Base-by-base conservation (phyloP, 2,888 invertebrate species). In the Sclerodermus sp. region DNA sequence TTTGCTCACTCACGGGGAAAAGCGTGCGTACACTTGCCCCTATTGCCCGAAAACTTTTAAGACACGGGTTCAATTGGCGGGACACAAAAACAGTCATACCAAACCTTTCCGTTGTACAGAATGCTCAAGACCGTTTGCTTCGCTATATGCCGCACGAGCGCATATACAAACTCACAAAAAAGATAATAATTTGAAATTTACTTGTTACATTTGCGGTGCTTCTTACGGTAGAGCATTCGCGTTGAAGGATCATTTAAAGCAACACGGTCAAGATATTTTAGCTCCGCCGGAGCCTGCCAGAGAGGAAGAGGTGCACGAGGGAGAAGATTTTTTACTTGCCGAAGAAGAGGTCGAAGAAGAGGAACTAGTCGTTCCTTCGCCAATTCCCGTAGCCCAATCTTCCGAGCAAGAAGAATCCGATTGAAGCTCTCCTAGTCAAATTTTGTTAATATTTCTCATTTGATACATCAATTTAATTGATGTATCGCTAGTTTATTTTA, bases 11-110 rank as follows among this genome's bases (percentile, higher is more conserved):
- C 91, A 91, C 66, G 88, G 88, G 0, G 86, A 88, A 4, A 87
- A 86, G n/a, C 84, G 90, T 12, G 84, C 86, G 5, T 91, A 89
- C 75, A 86, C 86, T 59, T 91, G 91, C 64, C 86, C 89, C 0
- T 86, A 79, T 68, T 91, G 91, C 57, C 86, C 89, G 0, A 91
- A 91, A 68, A 85, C 89, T 1, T 91, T 91, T 78, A 91, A 90
- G 68, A 91, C 90, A 0, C 84, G 87, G 0, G 91, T 91, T 0
- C 90, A 90, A 66, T 78, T 91, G 1, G 87, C 89, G 1, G 90
- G 89, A 0, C 91, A 91, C 62, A 90, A 87, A 74, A 91, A 91
- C 70, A 88, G 88, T 8, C 91, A 91, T 64, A 89, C 87, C 0
- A 91, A 91, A 71, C 91, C 91, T 0, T 91, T 89, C 68, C 84